These are phyloP conservation scores for Caretta caretta DNA, from an alignment of 2,113 vertebrate species.

Conservation along the genomic window DNA sequence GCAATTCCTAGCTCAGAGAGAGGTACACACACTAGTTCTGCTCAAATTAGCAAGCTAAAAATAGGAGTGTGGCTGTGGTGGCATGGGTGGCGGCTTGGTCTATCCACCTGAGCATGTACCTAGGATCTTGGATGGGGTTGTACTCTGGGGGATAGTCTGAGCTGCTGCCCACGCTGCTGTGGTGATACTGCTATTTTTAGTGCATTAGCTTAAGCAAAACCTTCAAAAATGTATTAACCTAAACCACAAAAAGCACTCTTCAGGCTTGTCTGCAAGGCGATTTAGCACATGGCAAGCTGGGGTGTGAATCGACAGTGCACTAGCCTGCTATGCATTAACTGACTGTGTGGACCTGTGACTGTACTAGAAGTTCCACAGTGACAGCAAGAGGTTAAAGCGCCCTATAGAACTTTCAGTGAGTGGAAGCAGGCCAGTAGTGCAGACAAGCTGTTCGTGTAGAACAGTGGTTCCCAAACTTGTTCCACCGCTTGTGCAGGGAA, in stretches of 20 bases:
- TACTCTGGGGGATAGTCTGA: neutral
- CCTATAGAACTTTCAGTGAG: neutral
- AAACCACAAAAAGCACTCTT: neutral
- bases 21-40: neutral
- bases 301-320: neutral
- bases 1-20: neutral
- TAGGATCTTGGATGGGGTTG: neutral
- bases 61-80: neutral
- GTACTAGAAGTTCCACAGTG: neutral
- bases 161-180: neutral
- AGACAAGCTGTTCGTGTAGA: neutral
- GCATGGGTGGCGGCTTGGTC: neutral
- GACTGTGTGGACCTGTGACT: neutral
- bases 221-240: neutral
- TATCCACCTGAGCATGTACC: neutral
- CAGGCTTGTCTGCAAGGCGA: neutral
- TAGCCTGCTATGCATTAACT: neutral
- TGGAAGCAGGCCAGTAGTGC: neutral
- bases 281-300: neutral
- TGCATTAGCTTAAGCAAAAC: neutral
- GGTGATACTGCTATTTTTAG: neutral
- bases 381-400: neutral
- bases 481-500: no score
- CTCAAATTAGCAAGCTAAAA: neutral
- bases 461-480: no score